These are phyloP conservation scores for Pocillopora meandrina DNA, from an alignment of 92 coral and sea anemone genomes.

Conservation along the genomic window DNA sequence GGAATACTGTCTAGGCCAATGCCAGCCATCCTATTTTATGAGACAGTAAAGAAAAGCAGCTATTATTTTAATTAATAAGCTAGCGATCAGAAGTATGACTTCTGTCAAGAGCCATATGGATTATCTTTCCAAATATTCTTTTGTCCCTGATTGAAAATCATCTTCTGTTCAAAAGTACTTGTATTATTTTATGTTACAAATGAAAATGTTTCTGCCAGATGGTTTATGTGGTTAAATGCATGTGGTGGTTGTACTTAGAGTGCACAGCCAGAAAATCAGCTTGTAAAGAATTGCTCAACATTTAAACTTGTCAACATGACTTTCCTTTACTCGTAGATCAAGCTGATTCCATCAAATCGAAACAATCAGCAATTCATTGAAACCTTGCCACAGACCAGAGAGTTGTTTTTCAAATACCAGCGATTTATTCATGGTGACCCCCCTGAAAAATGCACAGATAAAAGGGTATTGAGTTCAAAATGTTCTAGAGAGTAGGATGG, in stretches of 20 bases:
- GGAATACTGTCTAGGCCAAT: too few species aligned
- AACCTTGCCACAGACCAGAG: conserved; percentile 59
- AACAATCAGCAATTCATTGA: conserved; percentile 51
- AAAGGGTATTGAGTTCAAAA: conserved; percentile 55
- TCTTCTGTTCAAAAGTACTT: too few species aligned
- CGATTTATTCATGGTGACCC: conserved; percentile 75
- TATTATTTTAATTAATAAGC: too few species aligned
- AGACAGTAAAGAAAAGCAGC: too few species aligned
- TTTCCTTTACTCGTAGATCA: conserved; percentile 37
- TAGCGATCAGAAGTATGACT: too few species aligned
- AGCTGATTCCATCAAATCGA: conserved; percentile 64
- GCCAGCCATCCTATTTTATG: too few species aligned
- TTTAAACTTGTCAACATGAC: neutral
- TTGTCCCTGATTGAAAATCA: too few species aligned
- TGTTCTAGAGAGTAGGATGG: neutral
- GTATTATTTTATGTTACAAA: neutral
- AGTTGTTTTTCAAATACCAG: conserved; percentile 78
- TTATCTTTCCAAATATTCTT: too few species aligned
- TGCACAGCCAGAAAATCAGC: neutral
- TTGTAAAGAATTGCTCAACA: neutral
- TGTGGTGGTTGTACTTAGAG: too few species aligned
- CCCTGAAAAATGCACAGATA: conserved; percentile 77
- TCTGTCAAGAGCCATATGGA: too few species aligned
- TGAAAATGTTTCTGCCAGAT: neutral
- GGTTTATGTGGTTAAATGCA: neutral